A percentile compares a stretch with the other conserved stretches of the same genome.
phyloP scores from a whole-genome alignment of 2,888 invertebrate species.

The Habroteleia sp. region DNA sequence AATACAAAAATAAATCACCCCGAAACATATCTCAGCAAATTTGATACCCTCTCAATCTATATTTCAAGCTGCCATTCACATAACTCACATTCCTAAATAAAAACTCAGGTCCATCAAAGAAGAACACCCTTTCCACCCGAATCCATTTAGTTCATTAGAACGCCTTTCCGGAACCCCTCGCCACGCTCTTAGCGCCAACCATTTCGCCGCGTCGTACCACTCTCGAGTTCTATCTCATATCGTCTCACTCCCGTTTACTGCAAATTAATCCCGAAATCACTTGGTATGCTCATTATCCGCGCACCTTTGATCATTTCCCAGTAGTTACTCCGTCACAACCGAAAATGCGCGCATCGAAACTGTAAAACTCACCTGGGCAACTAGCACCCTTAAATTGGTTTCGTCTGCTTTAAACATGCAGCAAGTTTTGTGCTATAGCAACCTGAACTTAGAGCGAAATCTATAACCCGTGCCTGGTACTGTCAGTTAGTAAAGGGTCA shows the following conservation, averaged over 20 bases:
- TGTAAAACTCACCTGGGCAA: constrained; percentile 58
- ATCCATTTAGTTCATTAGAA: constrained; percentile 47
- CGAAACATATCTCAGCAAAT: constrained; percentile 5
- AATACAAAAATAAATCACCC: constrained; percentile 10
- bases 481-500: constrained; percentile 76
- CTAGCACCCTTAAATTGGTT: constrained; percentile 60
- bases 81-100: constrained; percentile 22
- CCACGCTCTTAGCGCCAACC: constrained; percentile 5
- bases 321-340: constrained; percentile 25
- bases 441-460: constrained; percentile 69
- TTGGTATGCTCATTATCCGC: constrained; percentile 34
- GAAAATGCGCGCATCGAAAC: constrained; percentile 41
- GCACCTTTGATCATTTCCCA: constrained; percentile 39
- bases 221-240: constrained; percentile 23
- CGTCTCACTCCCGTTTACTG: constrained; percentile 36
- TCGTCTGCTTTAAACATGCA: constrained; percentile 62
- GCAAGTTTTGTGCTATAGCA: constrained; percentile 70
- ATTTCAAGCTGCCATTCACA: constrained; percentile 19
- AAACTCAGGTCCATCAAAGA: constrained; percentile 26
- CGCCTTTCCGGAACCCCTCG: constrained; percentile 15
- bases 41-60: constrained; percentile 13
- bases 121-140: constrained; percentile 21
- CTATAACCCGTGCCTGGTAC: constrained; percentile 78
- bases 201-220: constrained; percentile 19
- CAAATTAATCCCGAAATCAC: constrained; percentile 48